Conservation (phyloP, 2,888 invertebrate species). For the Lampropteryx suffumata region DNA sequence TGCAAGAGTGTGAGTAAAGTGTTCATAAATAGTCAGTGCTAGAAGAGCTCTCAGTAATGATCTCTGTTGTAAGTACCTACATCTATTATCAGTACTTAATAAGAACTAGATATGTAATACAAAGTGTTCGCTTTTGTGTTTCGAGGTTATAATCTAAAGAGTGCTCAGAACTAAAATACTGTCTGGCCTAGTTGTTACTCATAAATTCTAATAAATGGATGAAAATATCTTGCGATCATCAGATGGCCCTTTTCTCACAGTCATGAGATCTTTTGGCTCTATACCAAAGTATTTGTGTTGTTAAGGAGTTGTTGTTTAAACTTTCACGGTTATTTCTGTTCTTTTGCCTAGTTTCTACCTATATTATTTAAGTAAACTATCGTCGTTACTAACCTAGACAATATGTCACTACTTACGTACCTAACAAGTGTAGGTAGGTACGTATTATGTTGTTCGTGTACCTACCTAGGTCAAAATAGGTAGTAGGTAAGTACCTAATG, state of each 20-base stretch:
- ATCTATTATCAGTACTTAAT: conserved; percentile 45
- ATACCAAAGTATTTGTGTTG: conserved; percentile 46
- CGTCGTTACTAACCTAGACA: conserved; percentile 17
- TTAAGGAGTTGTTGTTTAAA: conserved; percentile 23
- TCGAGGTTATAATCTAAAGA: conserved; percentile 73
- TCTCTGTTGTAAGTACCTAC: conserved; percentile 71
- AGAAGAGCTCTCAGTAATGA: conserved; percentile 70
- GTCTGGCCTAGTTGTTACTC: conserved; percentile 26
- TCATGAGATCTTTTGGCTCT: conserved; percentile 49
- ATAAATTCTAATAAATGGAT: conserved; percentile 36
- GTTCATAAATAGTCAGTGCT: conserved; percentile 76
- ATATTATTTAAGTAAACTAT: too few relatives aligned
- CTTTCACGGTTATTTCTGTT: conserved; percentile 28
- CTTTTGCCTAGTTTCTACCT: not conserved
- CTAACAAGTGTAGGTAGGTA: too few relatives aligned
- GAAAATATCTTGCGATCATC: conserved; percentile 35
- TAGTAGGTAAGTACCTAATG: not conserved
- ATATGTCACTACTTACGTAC: not conserved
- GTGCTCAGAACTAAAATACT: conserved; percentile 49
- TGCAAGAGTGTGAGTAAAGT: conserved; percentile 73
- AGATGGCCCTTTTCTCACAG: conserved; percentile 45
- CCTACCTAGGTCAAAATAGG: too few relatives aligned
- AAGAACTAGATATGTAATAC: conserved; percentile 36
- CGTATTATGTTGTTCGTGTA: too few relatives aligned
- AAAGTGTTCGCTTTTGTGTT: conserved; percentile 48